These are phyloP conservation scores for Philereme transversata DNA, from an alignment of 2,888 invertebrate genomes.

Conservation along the genomic window DNA sequence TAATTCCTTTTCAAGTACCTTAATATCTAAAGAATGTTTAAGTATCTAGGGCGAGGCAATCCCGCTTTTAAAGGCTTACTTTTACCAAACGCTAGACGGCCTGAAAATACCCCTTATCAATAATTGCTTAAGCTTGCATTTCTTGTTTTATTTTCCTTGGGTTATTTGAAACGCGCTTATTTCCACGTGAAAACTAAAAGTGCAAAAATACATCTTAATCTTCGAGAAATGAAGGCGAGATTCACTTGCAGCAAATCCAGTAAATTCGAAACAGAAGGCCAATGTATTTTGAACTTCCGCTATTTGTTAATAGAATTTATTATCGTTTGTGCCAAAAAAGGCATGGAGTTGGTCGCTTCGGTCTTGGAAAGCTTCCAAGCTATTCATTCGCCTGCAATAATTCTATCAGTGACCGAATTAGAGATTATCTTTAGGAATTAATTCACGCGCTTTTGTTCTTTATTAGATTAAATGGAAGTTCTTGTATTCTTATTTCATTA, in stretches of 20 bases:
- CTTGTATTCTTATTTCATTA: neutral
- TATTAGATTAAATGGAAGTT: neutral
- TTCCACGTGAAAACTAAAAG: slow-evolving; percentile 3
- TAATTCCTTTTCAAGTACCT: neutral
- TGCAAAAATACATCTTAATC: slow-evolving; percentile 27
- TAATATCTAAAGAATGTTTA: neutral
- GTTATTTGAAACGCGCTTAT: slow-evolving; percentile 16
- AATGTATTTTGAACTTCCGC: slow-evolving; percentile 45
- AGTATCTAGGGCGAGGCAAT: neutral
- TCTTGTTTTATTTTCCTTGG: slow-evolving; percentile 17
- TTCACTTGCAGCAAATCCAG: slow-evolving; percentile 23
- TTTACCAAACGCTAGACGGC: neutral
- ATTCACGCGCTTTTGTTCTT: slow-evolving; percentile 37
- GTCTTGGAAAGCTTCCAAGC: slow-evolving; percentile 61
- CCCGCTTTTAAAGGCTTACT: neutral
- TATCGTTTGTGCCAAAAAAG: slow-evolving; percentile 43
- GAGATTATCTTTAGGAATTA: slow-evolving; percentile 59
- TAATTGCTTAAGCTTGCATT: slow-evolving; percentile 9
- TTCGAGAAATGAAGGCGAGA: slow-evolving; percentile 29
- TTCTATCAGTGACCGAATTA: slow-evolving; percentile 63
- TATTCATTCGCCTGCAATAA: slow-evolving; percentile 62
- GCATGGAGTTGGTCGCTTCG: slow-evolving; percentile 22
- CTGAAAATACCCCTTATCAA: slow-evolving; percentile 11
- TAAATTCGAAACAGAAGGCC: slow-evolving; percentile 32
- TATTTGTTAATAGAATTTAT: slow-evolving; percentile 44